Percentiles rank a stretch among this genome's conserved stretches.
Evolutionary conservation across 2,113 vertebrate genomes (phyloP).

Genomic region (Notechis scutatus): DNA sequence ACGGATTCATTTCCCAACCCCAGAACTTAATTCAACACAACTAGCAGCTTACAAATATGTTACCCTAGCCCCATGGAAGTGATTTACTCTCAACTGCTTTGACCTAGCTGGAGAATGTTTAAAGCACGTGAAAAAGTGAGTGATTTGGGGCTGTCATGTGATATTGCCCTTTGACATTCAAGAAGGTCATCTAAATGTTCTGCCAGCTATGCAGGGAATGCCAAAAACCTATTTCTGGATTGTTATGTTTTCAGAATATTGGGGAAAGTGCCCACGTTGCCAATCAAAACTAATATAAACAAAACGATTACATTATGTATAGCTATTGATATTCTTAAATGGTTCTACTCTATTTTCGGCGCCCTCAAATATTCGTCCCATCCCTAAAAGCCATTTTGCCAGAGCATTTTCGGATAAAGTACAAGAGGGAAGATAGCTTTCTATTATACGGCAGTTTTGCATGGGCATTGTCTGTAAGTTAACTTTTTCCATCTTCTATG

Average conservation of each 20-base stretch:
- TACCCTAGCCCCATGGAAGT: not conserved
- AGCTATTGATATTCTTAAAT: constrained; percentile 4
- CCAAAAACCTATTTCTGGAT: not conserved
- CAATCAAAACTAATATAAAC: not conserved
- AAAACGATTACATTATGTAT: not conserved
- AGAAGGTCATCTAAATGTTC: not conserved
- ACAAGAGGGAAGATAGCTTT: constrained; percentile 25
- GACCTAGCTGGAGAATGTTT: not conserved
- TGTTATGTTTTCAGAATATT: not conserved
- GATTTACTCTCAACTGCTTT: not conserved
- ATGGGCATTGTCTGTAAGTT: constrained; percentile 33
- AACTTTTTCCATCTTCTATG: constrained; percentile 44
- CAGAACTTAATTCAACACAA: constrained; percentile 1
- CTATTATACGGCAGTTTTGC: constrained; percentile 33
- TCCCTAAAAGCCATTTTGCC: constrained; percentile 56
- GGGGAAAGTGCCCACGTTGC: not conserved
- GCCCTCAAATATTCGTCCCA: constrained; percentile 55
- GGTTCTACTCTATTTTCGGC: constrained; percentile 16
- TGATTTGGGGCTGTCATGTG: not conserved
- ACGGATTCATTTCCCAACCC: constrained; percentile 49
- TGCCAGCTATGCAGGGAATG: not conserved
- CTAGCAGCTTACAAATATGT: not conserved
- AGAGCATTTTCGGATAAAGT: constrained; percentile 34
- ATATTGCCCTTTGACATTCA: not conserved
- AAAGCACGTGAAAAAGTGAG: not conserved